These are phyloP conservation scores for Apoda limacodes DNA, from an alignment of 2,888 invertebrate species.

Conservation along the genomic window DNA sequence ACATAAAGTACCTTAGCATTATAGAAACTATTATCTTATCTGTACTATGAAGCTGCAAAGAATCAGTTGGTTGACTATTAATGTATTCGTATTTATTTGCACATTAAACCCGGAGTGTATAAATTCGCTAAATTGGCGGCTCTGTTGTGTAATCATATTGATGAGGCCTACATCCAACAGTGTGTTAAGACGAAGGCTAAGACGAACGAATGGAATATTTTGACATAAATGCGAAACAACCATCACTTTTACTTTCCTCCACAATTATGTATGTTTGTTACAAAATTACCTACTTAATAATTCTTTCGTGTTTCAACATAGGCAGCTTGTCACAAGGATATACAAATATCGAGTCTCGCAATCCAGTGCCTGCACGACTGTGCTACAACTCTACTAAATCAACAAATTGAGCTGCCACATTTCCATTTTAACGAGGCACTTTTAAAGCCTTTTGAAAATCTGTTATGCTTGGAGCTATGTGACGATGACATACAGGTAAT, in stretches of 20 bases:
- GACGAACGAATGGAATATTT: too few species aligned
- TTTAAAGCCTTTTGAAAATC: slow-evolving; percentile 94
- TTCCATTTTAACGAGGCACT: slow-evolving; percentile 97
- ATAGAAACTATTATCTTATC: too few species aligned
- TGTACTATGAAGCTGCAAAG: too few species aligned
- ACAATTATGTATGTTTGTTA: not conserved
- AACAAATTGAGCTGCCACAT: slow-evolving; percentile 89
- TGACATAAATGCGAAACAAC: too few species aligned
- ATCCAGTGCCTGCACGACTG: slow-evolving; percentile 94
- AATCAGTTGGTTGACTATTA: too few species aligned
- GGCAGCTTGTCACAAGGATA: slow-evolving; percentile 93
- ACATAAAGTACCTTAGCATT: too few species aligned
- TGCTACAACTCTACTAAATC: slow-evolving; percentile 87
- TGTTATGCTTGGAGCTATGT: slow-evolving; percentile 92
- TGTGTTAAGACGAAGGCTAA: too few species aligned
- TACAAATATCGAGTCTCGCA: slow-evolving; percentile 89
- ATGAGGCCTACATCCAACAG: too few species aligned
- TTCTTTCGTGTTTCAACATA: slow-evolving; percentile 32
- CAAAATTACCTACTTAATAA: not conserved
- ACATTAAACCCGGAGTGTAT: too few species aligned
- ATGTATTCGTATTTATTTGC: too few species aligned
- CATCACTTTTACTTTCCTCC: not conserved
- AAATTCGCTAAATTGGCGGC: too few species aligned
- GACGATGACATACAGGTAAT: slow-evolving; percentile 90
- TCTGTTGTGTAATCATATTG: too few species aligned